Evolutionary conservation across 2,797 vertebrate species (phyloP).

Genomic region (Gymnodraco acuticeps): DNA sequence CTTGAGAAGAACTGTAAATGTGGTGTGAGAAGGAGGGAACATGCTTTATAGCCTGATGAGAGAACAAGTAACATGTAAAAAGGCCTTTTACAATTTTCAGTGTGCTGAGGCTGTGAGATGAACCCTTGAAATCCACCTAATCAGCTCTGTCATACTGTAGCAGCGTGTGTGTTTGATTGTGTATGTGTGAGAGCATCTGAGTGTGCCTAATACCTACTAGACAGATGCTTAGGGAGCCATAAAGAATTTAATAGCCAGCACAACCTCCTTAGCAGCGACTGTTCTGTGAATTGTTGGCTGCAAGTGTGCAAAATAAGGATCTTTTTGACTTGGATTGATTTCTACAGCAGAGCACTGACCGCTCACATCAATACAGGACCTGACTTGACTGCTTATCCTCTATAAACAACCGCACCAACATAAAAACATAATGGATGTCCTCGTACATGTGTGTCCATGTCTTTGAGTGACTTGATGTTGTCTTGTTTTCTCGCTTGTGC

Average conservation of each 20-base stretch:
- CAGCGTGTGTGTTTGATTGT: constrained; percentile 9
- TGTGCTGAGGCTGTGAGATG: constrained; percentile 9
- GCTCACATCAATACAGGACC: constrained; percentile 32
- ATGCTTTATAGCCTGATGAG: neutral
- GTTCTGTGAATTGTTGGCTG: constrained; percentile 18
- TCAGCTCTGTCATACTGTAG: constrained; percentile 42
- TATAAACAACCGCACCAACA: constrained; percentile 2
- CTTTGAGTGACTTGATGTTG: constrained; percentile 33
- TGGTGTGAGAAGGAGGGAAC: constrained; percentile 7
- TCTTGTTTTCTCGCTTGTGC: constrained; percentile 34
- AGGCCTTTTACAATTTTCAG: constrained; percentile 11
- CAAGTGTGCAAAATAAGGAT: constrained; percentile 53
- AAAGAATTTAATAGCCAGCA: constrained; percentile 55
- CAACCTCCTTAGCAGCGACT: constrained; percentile 28
- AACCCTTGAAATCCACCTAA: constrained; percentile 27
- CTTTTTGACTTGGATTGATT: constrained; percentile 63
- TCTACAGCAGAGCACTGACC: constrained; percentile 26
- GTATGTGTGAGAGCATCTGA: constrained; percentile 10
- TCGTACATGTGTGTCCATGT: constrained; percentile 16
- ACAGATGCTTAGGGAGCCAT: constrained; percentile 58
- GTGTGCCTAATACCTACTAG: constrained; percentile 41
- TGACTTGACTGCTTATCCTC: constrained; percentile 19
- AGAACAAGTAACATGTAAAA: neutral
- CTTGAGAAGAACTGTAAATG: constrained; percentile 24
- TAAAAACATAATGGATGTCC: neutral